Base-by-base conservation (phyloP, 2,797 vertebrate species). In the Gallinago solitaria region DNA sequence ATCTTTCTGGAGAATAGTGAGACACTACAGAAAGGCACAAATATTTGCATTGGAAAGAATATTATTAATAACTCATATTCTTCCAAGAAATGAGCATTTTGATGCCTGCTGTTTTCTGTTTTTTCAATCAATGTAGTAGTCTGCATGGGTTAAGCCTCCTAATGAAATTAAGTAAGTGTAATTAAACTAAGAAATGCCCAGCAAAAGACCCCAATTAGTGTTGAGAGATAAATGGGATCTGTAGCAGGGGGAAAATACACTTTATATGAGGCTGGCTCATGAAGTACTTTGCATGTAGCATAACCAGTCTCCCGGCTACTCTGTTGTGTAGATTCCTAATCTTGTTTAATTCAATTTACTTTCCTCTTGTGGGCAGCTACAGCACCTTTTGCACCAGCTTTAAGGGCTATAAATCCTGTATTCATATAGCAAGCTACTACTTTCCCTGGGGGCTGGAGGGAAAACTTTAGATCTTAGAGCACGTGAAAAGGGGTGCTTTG, bases 351-450 rank as follows among this genome's bases (percentile, higher is more conserved):
- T 80, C 87, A 30, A 48, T 89, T 87, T 92, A 73, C 67, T 95
- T 69, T 61, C 86, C 80, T 95, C 80, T 50, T 32, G n/a, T 84
- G 95, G 81, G 59, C 81, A 94, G 90, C 87, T 70, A 0, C 6
- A 89, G 78, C 91, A 92, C 86, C 90, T 93, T 83, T 83, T 89
- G 65, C 74, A 79, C 21, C 32, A 84, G 76, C 68, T 87, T 82
- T 73, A 68, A 90, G 68, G 47, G 74, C 74, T 90, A 56, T 77
- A 83, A 89, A 84, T 91, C 47, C 67, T 57, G 30, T 45, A 11
- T 63, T 85, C 76, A 5, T 81, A 32, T 16, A 27, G 43, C 24
- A 79, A 67, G 85, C 94, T 93, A 61, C 86, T 94, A 21, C 80
- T 80, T 75, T 60, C 78, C 81, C 90, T 10, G 8, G n/a, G 67